A percentile compares a stretch with the other conserved stretches of the same genome.
These are phyloP conservation scores for Heteropelma amictum DNA, from an alignment of 2,888 invertebrate genomes.

Conservation along the genomic window DNA sequence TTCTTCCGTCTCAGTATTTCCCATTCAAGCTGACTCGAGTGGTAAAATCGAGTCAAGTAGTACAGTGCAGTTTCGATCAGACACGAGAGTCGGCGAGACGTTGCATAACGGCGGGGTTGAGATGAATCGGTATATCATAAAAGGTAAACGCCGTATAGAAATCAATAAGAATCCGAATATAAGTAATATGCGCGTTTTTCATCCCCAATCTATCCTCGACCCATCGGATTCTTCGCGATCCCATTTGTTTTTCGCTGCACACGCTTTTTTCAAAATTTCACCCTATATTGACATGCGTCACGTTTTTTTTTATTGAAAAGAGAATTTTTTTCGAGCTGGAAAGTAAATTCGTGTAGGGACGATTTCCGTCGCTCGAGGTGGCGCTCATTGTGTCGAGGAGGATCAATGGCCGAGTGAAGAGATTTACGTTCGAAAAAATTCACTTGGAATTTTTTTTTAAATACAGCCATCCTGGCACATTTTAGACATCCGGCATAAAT, in stretches of 20 bases:
- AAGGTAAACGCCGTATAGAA: neutral
- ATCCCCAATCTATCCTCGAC: too few relatives aligned
- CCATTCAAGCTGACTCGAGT: conserved; percentile 19
- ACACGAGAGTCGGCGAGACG: neutral
- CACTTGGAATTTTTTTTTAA: too few relatives aligned
- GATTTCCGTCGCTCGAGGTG: conserved; percentile 21
- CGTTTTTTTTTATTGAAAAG: neutral
- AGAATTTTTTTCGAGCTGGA: conserved; percentile 19
- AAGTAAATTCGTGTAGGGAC: conserved; percentile 24
- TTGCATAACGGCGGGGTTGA: neutral
- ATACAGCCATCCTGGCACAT: too few relatives aligned
- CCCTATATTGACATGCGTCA: too few relatives aligned
- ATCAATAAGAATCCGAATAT: neutral
- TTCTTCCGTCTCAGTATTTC: conserved; percentile 37
- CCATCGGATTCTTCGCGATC: too few relatives aligned
- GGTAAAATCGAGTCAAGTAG: conserved; percentile 46
- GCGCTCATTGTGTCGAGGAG: conserved; percentile 30
- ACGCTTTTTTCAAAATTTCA: neutral
- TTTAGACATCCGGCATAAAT: conserved; percentile 26
- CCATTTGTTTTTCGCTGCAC: neutral
- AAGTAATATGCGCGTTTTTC: too few relatives aligned
- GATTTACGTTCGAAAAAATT: too few relatives aligned
- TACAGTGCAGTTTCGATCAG: conserved; percentile 41
- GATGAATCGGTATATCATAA: neutral
- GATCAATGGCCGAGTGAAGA: conserved; percentile 63